These are phyloP conservation scores for Peribatodes rhomboidaria DNA, from an alignment of 2,888 invertebrate genomes.

Conservation along the genomic window DNA sequence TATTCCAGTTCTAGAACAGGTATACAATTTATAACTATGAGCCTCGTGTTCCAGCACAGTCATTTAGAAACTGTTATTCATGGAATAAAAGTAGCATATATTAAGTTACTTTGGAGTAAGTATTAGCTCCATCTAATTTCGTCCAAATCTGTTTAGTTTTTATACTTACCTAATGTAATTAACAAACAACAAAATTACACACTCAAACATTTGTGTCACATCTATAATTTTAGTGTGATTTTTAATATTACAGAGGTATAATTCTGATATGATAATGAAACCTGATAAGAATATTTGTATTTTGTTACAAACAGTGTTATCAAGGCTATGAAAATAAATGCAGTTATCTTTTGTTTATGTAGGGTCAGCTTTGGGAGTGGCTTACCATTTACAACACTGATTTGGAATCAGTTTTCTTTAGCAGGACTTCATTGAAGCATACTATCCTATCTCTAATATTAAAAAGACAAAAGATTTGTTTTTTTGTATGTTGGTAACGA, in stretches of 20 bases:
- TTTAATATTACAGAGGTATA: neutral
- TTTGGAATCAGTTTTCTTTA: neutral
- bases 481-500: too few species aligned
- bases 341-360: conserved; percentile 1
- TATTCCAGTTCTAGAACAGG: conserved; percentile 98
- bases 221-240: neutral
- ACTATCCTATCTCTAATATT: too few species aligned
- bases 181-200: neutral
- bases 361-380: neutral
- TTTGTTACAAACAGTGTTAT: conserved; percentile 16
- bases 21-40: conserved; percentile 41
- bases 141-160: too few species aligned
- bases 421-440: too few species aligned
- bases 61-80: too few species aligned
- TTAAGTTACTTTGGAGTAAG: neutral
- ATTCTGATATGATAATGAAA: neutral
- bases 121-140: neutral
- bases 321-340: conserved; percentile 10
- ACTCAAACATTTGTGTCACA: neutral
- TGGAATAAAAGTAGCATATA: too few species aligned
- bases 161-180: too few species aligned
- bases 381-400: neutral
- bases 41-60: too few species aligned
- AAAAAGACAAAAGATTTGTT: too few species aligned
- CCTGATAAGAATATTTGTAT: conserved; percentile 13